A percentile compares a stretch with the other conserved stretches of the same genome.
Conservation (phyloP, 2,797 vertebrate species). For the Steatocranus sp. region DNA sequence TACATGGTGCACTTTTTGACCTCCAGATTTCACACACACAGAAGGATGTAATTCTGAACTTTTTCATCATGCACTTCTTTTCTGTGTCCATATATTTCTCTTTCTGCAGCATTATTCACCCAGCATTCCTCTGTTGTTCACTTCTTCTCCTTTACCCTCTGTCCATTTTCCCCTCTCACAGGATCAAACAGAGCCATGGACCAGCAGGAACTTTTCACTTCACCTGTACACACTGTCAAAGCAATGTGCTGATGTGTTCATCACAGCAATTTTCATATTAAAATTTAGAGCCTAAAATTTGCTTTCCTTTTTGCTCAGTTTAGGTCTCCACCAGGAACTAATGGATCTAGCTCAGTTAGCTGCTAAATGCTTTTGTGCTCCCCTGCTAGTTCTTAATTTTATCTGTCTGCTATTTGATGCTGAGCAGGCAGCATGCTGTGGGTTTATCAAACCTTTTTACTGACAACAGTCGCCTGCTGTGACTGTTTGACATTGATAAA, state of each 20-base stretch:
- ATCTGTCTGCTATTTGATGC: neutral
- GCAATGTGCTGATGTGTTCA: constrained; percentile 12
- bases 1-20: neutral
- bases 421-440: neutral
- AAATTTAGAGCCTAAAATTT: neutral
- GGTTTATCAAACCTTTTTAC: neutral
- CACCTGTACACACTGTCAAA: neutral
- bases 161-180: constrained; percentile 13
- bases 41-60: constrained; percentile 1
- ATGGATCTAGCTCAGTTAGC: neutral
- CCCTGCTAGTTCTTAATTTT: neutral
- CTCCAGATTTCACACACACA: constrained; percentile 26
- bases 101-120: constrained; percentile 9
- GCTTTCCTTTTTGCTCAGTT: neutral
- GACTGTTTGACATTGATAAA: neutral
- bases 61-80: constrained; percentile 25
- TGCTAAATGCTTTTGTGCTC: neutral
- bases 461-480: neutral
- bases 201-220: constrained; percentile 7
- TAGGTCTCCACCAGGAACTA: neutral
- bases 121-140: constrained; percentile 10
- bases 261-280: neutral
- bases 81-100: constrained; percentile 22
- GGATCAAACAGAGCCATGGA: constrained; percentile 29
- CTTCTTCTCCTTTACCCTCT: neutral